A percentile compares a stretch with the other conserved stretches of the same genome.
These are phyloP conservation scores for Scartelaos histophorus DNA, from an alignment of 2,113 vertebrate species.

Conservation along the genomic window DNA sequence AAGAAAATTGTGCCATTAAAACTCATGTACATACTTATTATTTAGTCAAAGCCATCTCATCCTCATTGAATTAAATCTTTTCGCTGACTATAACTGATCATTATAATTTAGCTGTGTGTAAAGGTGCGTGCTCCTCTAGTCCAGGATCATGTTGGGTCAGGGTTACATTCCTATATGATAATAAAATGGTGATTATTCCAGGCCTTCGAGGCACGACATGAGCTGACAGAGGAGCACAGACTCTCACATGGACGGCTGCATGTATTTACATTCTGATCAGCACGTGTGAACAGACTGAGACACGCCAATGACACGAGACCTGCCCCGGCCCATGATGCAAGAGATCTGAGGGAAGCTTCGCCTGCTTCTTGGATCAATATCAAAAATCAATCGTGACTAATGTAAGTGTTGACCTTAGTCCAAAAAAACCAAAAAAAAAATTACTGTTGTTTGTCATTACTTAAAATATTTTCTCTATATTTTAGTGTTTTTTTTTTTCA, in stretches of 20 bases:
- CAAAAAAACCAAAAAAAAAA: too few species aligned
- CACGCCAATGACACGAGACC: neutral
- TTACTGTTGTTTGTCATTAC: too few species aligned
- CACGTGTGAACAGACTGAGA: slow-evolving; percentile 3
- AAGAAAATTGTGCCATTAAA: too few species aligned
- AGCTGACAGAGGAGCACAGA: neutral
- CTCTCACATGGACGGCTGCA: neutral
- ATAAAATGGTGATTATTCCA: neutral
- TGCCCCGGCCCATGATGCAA: neutral
- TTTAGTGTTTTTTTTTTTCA: too few species aligned
- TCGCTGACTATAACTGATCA: too few species aligned
- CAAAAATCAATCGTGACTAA: too few species aligned
- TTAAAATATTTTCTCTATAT: too few species aligned
- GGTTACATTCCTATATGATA: neutral
- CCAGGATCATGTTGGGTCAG: neutral
- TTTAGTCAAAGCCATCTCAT: neutral
- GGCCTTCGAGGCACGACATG: neutral
- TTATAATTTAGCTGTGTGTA: too few species aligned
- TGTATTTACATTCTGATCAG: slow-evolving; percentile 1
- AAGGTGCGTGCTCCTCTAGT: too few species aligned
- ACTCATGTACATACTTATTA: neutral
- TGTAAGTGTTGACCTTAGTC: too few species aligned
- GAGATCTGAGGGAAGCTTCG: too few species aligned
- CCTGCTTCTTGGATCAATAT: too few species aligned
- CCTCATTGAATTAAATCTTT: neutral